Conservation (phyloP, 2,113 vertebrate species). For the Heteronetta atricapilla region DNA sequence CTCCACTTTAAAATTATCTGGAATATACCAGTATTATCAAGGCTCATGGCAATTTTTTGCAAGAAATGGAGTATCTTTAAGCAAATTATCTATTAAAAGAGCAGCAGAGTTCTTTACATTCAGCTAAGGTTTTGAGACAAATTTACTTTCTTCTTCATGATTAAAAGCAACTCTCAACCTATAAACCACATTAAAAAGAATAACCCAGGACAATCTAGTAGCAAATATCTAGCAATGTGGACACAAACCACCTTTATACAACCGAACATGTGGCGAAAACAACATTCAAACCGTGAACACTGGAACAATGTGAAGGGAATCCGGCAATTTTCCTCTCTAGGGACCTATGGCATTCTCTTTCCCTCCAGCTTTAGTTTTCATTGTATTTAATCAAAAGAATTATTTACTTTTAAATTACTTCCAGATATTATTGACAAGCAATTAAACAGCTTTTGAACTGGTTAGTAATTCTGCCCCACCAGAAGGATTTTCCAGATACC, state of each 20-base stretch:
- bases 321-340: not conserved
- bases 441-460: slow-evolving; percentile 21
- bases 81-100: not conserved
- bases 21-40: not conserved
- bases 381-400: not conserved
- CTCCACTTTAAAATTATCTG: not conserved
- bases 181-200: not conserved
- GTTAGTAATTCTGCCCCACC: not conserved
- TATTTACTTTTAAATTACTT: slow-evolving; percentile 5
- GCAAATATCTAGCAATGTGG: not conserved
- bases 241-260: not conserved
- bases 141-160: not conserved
- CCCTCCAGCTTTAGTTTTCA: not conserved
- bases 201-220: not conserved
- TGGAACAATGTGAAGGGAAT: not conserved
- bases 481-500: slow-evolving; percentile 13
- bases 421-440: slow-evolving; percentile 21
- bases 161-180: not conserved
- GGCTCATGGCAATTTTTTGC: not conserved
- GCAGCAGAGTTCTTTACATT: not conserved
- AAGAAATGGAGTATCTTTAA: not conserved
- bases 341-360: not conserved
- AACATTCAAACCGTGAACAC: not conserved
- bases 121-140: not conserved
- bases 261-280: not conserved